Evolutionary conservation across 2,797 vertebrate genomes (phyloP).

Genomic region (Lemur catta): DNA sequence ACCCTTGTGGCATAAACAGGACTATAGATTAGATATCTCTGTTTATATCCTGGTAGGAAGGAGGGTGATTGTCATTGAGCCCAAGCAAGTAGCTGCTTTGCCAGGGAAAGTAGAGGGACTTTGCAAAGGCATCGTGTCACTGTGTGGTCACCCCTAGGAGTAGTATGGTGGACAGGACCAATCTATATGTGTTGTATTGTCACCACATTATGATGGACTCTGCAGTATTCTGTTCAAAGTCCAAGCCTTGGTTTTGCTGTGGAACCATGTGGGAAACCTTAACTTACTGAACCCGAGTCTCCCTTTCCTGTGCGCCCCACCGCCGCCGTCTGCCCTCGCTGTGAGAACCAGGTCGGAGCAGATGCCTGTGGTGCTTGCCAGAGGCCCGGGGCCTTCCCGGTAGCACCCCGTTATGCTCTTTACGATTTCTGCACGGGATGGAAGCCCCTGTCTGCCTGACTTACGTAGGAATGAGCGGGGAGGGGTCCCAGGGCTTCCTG

Average conservation of each 20-base stretch:
- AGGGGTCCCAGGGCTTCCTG: not conserved
- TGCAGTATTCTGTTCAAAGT: not conserved
- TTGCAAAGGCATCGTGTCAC: not conserved
- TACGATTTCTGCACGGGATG: not conserved
- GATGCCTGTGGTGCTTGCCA: too few species aligned
- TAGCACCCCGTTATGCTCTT: not conserved
- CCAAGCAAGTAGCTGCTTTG: not conserved
- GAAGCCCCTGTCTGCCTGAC: not conserved
- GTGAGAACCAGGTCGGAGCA: not conserved
- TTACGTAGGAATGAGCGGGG: not conserved
- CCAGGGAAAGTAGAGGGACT: not conserved
- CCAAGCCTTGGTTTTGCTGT: not conserved
- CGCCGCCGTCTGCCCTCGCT: not conserved
- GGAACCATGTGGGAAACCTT: not conserved
- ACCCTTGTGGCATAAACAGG: not conserved
- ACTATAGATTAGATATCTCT: not conserved
- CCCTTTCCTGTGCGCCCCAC: not conserved
- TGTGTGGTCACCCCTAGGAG: not conserved
- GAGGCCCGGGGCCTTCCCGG: not conserved
- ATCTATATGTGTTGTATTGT: rapidly evolving
- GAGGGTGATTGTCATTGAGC: not conserved
- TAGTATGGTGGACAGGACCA: not conserved
- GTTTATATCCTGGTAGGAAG: not conserved
- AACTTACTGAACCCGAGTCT: not conserved
- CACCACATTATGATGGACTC: not conserved